These are phyloP conservation scores for Platyrinchus mystaceus DNA, from an alignment of 2,797 vertebrate species.

Conservation along the genomic window DNA sequence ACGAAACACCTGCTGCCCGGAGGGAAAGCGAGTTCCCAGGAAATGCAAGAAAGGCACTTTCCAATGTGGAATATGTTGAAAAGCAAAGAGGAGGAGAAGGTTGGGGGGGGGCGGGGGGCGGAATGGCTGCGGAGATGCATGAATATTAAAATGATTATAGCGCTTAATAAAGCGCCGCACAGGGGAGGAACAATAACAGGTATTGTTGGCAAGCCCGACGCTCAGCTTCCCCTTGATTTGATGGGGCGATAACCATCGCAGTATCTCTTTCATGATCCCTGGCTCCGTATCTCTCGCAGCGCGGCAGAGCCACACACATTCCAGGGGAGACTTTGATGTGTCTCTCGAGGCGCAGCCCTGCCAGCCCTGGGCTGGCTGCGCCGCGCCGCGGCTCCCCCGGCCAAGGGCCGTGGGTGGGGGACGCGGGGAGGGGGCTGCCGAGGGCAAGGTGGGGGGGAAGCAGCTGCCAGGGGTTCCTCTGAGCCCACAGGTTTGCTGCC, in stretches of 20 bases:
- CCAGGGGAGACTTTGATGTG: slow-evolving; percentile 72
- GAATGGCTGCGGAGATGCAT: slow-evolving; percentile 15
- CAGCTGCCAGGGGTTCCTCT: neutral
- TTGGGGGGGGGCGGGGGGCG: neutral
- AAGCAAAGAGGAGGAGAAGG: slow-evolving; percentile 41
- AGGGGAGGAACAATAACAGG: slow-evolving; percentile 61
- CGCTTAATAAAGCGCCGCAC: slow-evolving; percentile 21
- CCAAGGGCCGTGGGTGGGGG: neutral
- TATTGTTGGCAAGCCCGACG: slow-evolving; percentile 32
- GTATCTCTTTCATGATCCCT: slow-evolving; percentile 73
- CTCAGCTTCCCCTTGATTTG: slow-evolving; percentile 53
- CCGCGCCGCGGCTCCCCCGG: neutral
- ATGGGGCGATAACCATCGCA: slow-evolving; percentile 66
- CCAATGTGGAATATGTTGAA: slow-evolving; percentile 28
- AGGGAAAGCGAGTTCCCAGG: slow-evolving; percentile 47
- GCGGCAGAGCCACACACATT: slow-evolving; percentile 66
- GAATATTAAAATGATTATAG: slow-evolving; percentile 54
- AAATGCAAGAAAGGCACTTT: slow-evolving; percentile 60
- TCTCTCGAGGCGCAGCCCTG: neutral
- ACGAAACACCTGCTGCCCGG: slow-evolving; percentile 62
- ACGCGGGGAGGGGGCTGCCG: neutral
- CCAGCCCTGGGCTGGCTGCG: slow-evolving; percentile 41
- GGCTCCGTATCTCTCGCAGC: slow-evolving; percentile 51
- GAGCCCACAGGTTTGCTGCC: neutral
- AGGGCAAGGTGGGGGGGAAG: neutral